Base-by-base conservation (phyloP, 2,888 invertebrate genomes). In the Halictus quadricinctus region DNA sequence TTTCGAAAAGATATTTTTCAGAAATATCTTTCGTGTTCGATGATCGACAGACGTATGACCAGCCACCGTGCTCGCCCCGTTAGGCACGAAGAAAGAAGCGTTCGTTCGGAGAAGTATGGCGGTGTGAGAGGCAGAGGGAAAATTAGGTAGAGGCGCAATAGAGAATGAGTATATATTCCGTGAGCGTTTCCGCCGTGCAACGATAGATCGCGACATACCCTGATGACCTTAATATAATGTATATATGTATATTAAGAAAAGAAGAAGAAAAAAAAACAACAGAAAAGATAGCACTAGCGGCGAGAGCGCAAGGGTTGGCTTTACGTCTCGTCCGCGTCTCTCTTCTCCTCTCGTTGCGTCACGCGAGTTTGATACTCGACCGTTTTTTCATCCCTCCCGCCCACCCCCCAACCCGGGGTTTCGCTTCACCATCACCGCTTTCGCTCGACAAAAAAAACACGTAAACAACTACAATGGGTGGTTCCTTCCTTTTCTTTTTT, bases 381-480 rank as follows among this genome's bases (percentile, higher is more conserved):
- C 5, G 13, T 41, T 69, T 70, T 70, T 29, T 18, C 25, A 46
- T 79, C 54, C 36, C 36, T 36, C 36, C 36, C 36, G 36, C 36
- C 36, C 36, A 5, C 36, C 36, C 36, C 36, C 4, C 64, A 36
- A 64, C 25, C 60, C 60, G 13, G 8, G n/a, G 13, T 60, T 60
- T 25, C n/a, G 10, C 8, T 60, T 25, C 15, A 29, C 13, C 25
- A 46, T 79, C 54, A 66, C 41, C 36, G 50, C 50, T 79, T 70
- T 81, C 72, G 36, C 60, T 58, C 82, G 83, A 86, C 87, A 90
- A 91, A 92, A 91, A 91, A 91, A 91, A 91, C 91, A 93, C 92
- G 92, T 91, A 91, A 89, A 92, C 92, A 88, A 91, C 92, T 93
- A 93, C 93, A 91, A 93, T 91, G 92, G 93, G 92, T 91, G 89